A percentile compares a stretch with the other conserved stretches of the same genome.
Conservation (phyloP, 2,113 vertebrate genomes). For the Aegithalos caudatus region DNA sequence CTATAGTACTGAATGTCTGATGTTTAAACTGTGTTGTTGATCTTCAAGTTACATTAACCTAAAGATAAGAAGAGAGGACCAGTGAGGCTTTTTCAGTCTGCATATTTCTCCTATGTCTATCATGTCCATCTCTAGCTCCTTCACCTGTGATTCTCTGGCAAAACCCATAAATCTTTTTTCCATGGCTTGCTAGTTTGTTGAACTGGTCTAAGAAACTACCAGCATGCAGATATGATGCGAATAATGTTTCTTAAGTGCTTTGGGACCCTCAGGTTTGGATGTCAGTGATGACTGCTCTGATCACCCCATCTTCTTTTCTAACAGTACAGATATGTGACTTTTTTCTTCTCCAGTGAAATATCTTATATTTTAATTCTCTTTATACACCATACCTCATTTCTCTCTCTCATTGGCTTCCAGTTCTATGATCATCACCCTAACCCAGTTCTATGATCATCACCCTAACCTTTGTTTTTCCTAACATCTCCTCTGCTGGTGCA, state of each 20-base stretch:
- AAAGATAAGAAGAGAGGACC: not conserved
- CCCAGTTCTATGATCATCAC: not conserved
- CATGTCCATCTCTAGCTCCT: not conserved
- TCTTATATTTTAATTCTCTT: not conserved
- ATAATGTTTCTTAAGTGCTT: not conserved
- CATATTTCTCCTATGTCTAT: not conserved
- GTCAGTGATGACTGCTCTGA: not conserved
- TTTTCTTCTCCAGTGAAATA: not conserved
- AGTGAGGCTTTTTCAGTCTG: not conserved
- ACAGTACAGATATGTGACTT: not conserved
- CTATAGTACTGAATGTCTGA: not conserved
- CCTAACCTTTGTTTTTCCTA: conserved; percentile 23
- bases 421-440: not conserved
- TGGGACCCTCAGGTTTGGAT: not conserved
- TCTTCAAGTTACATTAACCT: not conserved
- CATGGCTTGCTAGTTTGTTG: not conserved
- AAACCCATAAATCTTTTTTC: not conserved
- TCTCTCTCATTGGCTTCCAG: not conserved
- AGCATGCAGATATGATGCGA: not conserved
- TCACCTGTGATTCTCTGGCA: not conserved
- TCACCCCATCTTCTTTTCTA: not conserved
- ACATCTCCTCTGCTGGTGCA: not conserved
- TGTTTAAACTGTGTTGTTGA: not conserved
- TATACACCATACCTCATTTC: not conserved
- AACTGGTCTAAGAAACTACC: not conserved